These are phyloP conservation scores for Hepsetus odoe DNA, from an alignment of 2,113 vertebrate species.

Conservation along the genomic window DNA sequence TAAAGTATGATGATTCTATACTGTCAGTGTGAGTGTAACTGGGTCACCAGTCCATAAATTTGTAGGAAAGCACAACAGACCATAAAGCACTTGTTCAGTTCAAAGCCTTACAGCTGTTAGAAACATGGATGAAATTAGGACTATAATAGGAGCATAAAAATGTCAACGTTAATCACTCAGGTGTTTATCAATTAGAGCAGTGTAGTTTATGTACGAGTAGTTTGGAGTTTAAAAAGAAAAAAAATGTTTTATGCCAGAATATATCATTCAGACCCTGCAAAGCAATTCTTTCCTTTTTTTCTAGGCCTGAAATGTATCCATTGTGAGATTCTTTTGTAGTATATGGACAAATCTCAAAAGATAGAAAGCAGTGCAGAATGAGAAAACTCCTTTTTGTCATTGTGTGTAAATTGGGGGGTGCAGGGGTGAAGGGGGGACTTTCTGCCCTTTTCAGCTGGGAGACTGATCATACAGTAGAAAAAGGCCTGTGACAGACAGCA, in stretches of 20 bases:
- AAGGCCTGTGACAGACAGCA: conserved; percentile 69
- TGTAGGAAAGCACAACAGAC: conserved; percentile 6
- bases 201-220: neutral
- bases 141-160: conserved; percentile 34
- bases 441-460: conserved; percentile 44
- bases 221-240: neutral
- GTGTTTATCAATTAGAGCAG: neutral
- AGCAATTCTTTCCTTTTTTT: neutral
- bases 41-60: conserved; percentile 39
- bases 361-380: conserved; percentile 24
- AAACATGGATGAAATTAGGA: neutral
- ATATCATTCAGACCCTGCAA: neutral
- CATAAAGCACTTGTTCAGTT: conserved; percentile 14
- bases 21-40: neutral
- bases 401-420: conserved; percentile 37
- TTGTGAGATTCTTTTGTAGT: neutral
- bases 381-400: conserved; percentile 43
- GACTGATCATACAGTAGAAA: conserved; percentile 53
- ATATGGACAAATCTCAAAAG: conserved; percentile 37
- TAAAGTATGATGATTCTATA: neutral
- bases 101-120: conserved; percentile 25
- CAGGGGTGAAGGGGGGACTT: conserved; percentile 14
- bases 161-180: conserved; percentile 26
- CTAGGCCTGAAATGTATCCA: neutral
- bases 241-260: too few relatives aligned